Percentiles rank a stretch among this genome's conserved stretches.
phyloP scores from a whole-genome alignment of 2,113 vertebrate species.

The Petrocephalus zakoni region DNA sequence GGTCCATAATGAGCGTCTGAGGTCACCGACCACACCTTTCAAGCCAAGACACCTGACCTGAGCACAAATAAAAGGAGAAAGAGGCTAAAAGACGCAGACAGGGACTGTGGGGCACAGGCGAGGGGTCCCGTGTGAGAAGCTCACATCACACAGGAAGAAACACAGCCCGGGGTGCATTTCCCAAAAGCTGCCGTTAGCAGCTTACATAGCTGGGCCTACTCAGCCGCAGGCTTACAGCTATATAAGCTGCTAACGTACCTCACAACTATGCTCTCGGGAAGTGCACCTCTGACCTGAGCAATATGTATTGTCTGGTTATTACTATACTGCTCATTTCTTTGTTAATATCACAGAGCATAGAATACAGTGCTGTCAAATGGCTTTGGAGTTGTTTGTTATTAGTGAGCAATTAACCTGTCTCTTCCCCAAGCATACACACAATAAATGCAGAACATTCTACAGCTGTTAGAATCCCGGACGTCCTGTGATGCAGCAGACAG shows the following conservation, averaged over 20 bases:
- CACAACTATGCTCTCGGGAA: background rate
- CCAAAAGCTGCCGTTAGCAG: background rate
- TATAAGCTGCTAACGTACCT: background rate
- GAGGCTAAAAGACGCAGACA: background rate
- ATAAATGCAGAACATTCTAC: background rate
- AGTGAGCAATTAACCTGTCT: background rate
- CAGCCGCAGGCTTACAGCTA: background rate
- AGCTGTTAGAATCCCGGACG: background rate
- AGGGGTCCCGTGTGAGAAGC: background rate
- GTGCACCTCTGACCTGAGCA: background rate
- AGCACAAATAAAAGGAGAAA: background rate
- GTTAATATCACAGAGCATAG: background rate
- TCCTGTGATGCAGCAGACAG: constrained; percentile 17
- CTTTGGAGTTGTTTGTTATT: background rate
- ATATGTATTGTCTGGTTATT: background rate
- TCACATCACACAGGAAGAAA: background rate
- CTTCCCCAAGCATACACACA: background rate
- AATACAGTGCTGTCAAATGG: background rate
- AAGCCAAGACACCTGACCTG: background rate
- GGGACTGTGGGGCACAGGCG: background rate
- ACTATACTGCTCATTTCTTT: background rate
- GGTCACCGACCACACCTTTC: background rate
- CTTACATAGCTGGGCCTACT: background rate
- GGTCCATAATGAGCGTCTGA: background rate
- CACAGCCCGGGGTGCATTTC: background rate